These are phyloP conservation scores for Acanthurus tractus DNA, from an alignment of 2,797 vertebrate genomes.

Conservation along the genomic window DNA sequence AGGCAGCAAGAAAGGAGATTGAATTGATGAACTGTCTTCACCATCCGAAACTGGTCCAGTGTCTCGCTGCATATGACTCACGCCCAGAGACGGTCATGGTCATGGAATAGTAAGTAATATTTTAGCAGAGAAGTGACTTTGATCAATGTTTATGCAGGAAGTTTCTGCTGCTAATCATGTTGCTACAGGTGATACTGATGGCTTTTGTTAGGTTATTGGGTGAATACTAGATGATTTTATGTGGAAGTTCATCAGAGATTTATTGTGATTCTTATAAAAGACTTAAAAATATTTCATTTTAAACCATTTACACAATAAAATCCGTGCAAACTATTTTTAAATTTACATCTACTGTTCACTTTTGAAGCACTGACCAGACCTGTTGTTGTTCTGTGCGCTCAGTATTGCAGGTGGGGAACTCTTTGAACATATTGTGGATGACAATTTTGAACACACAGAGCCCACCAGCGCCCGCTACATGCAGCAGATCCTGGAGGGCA, in stretches of 20 bases:
- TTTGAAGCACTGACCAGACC: conserved; percentile 4
- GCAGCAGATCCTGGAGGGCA: conserved; percentile 90
- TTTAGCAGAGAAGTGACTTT: not conserved
- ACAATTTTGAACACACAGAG: conserved; percentile 91
- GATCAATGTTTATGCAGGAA: no score
- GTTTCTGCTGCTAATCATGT: not conserved
- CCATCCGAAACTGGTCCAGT: conserved; percentile 89
- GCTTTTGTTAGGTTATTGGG: not conserved
- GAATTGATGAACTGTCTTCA: conserved; percentile 89
- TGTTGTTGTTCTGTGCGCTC: not conserved
- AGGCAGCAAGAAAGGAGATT: conserved; percentile 84
- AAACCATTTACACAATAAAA: not conserved
- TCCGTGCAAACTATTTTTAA: not conserved
- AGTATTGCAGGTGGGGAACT: conserved; percentile 92
- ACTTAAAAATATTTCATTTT: not conserved
- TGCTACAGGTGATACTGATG: not conserved
- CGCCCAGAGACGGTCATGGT: conserved; percentile 86
- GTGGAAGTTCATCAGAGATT: not conserved
- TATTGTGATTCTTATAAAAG: not conserved
- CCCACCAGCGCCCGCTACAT: conserved; percentile 88
- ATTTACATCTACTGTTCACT: not conserved
- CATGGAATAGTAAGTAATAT: conserved; percentile 89
- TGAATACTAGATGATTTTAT: not conserved
- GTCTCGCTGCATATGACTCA: conserved; percentile 87
- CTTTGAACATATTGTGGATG: conserved; percentile 89